phyloP scores from a whole-genome alignment of 2,888 invertebrate genomes.

The Sycophila texana region DNA sequence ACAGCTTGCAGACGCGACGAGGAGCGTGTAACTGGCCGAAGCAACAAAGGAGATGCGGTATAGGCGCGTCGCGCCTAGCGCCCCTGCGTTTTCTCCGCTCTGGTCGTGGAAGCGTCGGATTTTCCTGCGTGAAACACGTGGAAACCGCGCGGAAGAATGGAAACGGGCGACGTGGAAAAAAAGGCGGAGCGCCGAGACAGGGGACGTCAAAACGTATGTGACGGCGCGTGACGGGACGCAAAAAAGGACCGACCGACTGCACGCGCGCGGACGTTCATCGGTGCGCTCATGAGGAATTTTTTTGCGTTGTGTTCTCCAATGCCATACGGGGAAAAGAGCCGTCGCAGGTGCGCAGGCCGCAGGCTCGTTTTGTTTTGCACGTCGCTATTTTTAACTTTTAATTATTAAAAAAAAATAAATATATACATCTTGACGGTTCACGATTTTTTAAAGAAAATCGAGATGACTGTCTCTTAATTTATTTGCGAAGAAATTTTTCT shows the following conservation, averaged over 20 bases:
- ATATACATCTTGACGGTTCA: no score
- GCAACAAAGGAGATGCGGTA: neutral
- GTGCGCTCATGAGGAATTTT: no score
- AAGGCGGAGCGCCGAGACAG: neutral
- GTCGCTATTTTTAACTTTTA: no score
- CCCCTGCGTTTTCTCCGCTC: neutral
- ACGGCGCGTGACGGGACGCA: slow-evolving; percentile 5
- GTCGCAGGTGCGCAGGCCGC: no score
- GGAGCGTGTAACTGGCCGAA: neutral
- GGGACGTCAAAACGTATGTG: slow-evolving; percentile 25
- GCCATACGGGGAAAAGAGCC: neutral
- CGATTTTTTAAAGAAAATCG: no score
- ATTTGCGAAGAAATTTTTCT: no score
- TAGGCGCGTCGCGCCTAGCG: neutral
- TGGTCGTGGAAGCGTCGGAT: neutral
- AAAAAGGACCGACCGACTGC: slow-evolving; percentile 4
- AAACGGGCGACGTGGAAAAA: slow-evolving; percentile 8
- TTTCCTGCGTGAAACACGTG: slow-evolving; percentile 6
- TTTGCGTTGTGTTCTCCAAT: no score
- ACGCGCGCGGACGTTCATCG: no score
- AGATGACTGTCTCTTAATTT: no score
- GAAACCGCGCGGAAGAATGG: neutral
- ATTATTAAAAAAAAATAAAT: no score
- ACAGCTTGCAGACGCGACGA: neutral
- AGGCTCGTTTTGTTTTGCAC: no score